A percentile compares a stretch with the other conserved stretches of the same genome.
Evolutionary conservation across 2,888 invertebrate genomes (phyloP).

Genomic region (Parnassius mnemosyne): DNA sequence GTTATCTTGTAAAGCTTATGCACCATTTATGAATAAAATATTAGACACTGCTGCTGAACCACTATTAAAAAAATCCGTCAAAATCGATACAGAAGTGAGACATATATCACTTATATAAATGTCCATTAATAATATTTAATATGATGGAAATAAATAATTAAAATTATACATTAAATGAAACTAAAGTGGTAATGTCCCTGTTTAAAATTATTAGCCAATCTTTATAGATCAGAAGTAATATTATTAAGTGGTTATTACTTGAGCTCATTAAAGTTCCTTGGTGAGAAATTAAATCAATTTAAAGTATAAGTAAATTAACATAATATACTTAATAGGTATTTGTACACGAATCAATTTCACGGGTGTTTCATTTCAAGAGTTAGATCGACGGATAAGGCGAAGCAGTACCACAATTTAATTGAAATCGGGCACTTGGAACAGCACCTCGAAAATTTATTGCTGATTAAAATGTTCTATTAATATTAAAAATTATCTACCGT

Average conservation of each 20-base stretch:
- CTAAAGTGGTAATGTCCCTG: too few species aligned
- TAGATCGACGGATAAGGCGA: slow-evolving; percentile 29
- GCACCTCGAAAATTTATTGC: slow-evolving; percentile 10
- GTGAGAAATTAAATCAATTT: slow-evolving; percentile 8
- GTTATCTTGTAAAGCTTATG: too few species aligned
- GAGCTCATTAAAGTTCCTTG: not conserved
- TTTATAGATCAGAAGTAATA: too few species aligned
- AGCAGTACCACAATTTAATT: slow-evolving; percentile 22
- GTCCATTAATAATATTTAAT: too few species aligned
- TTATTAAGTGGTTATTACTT: not conserved
- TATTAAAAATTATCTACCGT: not conserved
- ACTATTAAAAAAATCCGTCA: too few species aligned
- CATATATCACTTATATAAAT: too few species aligned
- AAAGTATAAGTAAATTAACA: slow-evolving; percentile 22
- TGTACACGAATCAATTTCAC: slow-evolving; percentile 34
- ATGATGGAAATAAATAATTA: too few species aligned
- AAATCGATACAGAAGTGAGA: too few species aligned
- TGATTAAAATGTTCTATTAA: slow-evolving; percentile 13
- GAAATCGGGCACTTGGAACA: slow-evolving; percentile 11
- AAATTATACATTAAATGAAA: too few species aligned
- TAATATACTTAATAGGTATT: slow-evolving; percentile 30
- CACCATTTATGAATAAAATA: too few species aligned
- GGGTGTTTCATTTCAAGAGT: slow-evolving; percentile 27
- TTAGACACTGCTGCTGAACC: too few species aligned
- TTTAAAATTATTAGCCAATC: too few species aligned